Evolutionary conservation across 2,888 invertebrate genomes (phyloP), one percentile per base, ranked within the genome.

Genomic region (Epirrita christyi): DNA sequence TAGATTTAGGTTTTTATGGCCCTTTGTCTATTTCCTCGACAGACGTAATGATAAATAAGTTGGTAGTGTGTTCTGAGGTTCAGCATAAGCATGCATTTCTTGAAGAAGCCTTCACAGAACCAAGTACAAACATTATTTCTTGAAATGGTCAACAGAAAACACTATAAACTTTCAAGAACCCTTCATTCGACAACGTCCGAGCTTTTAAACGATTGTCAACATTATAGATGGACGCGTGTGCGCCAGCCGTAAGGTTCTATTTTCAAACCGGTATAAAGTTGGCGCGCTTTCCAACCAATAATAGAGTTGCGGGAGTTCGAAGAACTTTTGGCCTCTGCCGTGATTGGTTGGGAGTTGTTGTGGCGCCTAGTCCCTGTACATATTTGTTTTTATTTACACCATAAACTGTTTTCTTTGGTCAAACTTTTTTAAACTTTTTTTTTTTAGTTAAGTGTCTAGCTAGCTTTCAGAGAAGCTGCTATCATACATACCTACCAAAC

Each of bases 251-350:
- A 72, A 67, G 67, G 72, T 75, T 75, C 75, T 70, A 75, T 77
- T 78, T 73, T 70, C 68, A 73, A 81, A 83, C 81, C 69, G 63
- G 81, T 85, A 81, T 71, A 68, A 21, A 77, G 72, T 82, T 81
- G 75, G 83, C 85, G 85, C 81, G 76, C 70, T 78, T 83, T 82
- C 76, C 63, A 59, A 71, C 83, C 85, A 85, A 85, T 83, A 61
- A 62, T 66, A 68, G 59, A 70, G 59, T 61, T 62, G 74, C 67
- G 73, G 69, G 80, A 78, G 88, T 88, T 88, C 89, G 85, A 77
- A 80, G 84, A 88, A 86, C 86, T 81, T 68, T 83, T 82, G 79
- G 80, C 86, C 80, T 87, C 83, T 78, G 71, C 66, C 56, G 72
- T 78, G 74, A 87, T 87, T 81, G 82, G 85, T 60, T 67, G 52